phyloP scores from a whole-genome alignment of 2,888 invertebrate species.

The Aphidius colemani region DNA sequence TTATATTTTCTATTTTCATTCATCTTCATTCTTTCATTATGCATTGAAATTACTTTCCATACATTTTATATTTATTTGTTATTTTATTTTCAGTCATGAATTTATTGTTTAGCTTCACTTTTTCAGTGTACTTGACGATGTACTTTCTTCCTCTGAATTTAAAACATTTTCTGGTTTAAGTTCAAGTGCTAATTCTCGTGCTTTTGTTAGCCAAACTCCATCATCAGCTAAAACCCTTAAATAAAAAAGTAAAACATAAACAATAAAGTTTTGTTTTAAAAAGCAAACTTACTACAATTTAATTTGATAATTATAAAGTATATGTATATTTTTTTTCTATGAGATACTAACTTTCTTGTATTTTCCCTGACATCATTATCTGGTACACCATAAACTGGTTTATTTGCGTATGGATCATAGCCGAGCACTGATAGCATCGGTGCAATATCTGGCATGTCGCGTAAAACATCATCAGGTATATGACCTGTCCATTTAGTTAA shows the following conservation, averaged over 20 bases:
- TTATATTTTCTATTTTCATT: no score
- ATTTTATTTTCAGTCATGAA: no score
- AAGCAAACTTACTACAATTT: background rate
- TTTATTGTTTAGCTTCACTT: no score
- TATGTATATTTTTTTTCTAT: background rate
- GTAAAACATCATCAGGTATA: constrained; percentile 87
- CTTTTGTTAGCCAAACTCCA: constrained; percentile 53
- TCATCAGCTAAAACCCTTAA: constrained; percentile 51
- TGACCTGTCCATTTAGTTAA: constrained; percentile 90
- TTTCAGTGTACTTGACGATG: no score
- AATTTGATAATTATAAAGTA: background rate
- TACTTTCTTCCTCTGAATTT: no score
- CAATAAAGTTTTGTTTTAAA: background rate
- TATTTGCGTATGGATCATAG: constrained; percentile 96
- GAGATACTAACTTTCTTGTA: constrained; percentile 59
- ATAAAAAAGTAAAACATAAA: background rate
- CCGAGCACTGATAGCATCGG: constrained; percentile 92
- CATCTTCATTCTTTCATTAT: no score
- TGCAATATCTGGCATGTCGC: constrained; percentile 90
- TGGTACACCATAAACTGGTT: constrained; percentile 90
- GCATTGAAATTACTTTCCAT: no score
- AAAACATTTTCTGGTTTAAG: constrained; percentile 2
- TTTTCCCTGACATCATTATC: constrained; percentile 76
- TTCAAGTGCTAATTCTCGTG: constrained; percentile 45
- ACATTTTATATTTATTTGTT: no score